phyloP scores from a whole-genome alignment of 2,113 vertebrate species.

The Porphyrio hochstetteri region DNA sequence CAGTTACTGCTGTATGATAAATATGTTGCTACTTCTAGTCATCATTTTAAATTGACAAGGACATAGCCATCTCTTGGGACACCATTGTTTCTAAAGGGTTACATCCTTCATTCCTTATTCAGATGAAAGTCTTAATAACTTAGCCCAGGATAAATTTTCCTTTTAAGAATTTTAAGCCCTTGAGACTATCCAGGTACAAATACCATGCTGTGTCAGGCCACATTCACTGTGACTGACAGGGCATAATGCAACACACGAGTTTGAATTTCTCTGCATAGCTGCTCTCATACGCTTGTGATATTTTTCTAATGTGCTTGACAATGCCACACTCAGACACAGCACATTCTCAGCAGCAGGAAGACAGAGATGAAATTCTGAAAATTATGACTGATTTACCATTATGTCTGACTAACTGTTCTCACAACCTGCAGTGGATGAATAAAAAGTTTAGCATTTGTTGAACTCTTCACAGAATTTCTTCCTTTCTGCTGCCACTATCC shows the following conservation, averaged over 20 bases:
- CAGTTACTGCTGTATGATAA: conserved; percentile 21
- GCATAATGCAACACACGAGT: conserved; percentile 22
- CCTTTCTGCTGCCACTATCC: not conserved
- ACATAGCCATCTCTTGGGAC: not conserved
- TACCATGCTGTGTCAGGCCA: conserved; percentile 14
- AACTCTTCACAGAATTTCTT: not conserved
- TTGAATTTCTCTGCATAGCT: conserved; percentile 28
- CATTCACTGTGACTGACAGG: conserved; percentile 20
- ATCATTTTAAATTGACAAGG: conserved; percentile 36
- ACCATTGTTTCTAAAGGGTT: not conserved
- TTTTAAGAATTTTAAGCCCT: conserved; percentile 42
- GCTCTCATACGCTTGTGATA: not conserved
- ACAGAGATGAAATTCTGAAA: not conserved
- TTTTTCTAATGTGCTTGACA: not conserved
- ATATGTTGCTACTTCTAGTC: conserved; percentile 5
- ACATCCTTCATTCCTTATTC: not conserved
- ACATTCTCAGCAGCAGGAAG: not conserved
- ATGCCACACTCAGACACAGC: not conserved
- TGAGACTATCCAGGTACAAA: conserved; percentile 15
- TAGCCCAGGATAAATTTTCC: not conserved
- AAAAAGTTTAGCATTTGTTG: not conserved
- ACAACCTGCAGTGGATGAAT: not conserved
- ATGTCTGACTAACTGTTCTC: not conserved
- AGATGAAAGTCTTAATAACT: conserved; percentile 19
- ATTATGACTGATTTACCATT: not conserved